Evolutionary conservation across 2,113 vertebrate genomes (phyloP).

Genomic region (Forbesichthys agassizii): DNA sequence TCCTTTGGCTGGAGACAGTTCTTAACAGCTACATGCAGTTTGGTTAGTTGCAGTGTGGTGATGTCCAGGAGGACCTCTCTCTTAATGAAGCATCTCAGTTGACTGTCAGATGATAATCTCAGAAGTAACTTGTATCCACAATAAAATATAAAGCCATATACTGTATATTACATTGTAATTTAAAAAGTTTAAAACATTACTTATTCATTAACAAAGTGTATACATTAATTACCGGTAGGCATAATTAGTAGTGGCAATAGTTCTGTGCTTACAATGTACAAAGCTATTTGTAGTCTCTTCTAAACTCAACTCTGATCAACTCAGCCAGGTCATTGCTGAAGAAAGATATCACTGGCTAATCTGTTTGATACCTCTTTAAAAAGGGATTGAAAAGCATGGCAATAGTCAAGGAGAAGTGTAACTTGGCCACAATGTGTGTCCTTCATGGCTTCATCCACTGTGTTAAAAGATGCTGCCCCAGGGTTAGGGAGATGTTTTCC

Average conservation of each 20-base stretch:
- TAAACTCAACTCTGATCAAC: neutral
- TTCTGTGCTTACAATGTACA: neutral
- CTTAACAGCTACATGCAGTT: conserved; percentile 28
- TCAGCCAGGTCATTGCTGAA: neutral
- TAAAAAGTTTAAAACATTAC: too few species aligned
- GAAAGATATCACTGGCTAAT: neutral
- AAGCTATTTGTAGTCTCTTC: neutral
- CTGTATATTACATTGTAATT: too few species aligned
- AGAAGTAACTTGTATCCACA: conserved; percentile 1
- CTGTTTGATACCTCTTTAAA: neutral
- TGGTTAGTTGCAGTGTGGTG: conserved; percentile 24
- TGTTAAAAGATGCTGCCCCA: neutral
- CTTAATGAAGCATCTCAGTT: conserved; percentile 18
- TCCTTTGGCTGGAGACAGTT: conserved; percentile 22
- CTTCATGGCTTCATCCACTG: neutral
- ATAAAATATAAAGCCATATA: neutral
- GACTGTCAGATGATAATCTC: conserved; percentile 13
- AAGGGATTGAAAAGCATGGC: neutral
- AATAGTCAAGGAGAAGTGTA: conserved; percentile 16
- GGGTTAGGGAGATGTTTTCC: conserved; percentile 7
- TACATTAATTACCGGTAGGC: neutral
- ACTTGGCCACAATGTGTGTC: neutral
- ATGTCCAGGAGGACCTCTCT: conserved; percentile 24
- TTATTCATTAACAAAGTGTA: neutral
- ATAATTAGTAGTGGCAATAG: neutral